Conservation (phyloP, 2,888 invertebrate species). For the Biston stratarius region DNA sequence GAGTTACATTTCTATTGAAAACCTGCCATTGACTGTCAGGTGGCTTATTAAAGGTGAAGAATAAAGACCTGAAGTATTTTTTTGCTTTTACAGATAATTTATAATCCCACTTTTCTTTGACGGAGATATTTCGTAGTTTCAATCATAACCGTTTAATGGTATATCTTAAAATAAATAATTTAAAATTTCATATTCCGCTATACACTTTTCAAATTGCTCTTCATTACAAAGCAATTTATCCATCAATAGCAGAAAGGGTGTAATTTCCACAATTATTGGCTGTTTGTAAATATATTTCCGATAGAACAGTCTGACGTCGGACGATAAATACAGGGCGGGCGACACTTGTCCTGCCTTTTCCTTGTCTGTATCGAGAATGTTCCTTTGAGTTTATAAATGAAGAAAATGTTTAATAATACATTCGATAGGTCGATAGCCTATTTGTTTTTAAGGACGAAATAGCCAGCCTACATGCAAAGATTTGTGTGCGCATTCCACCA, state of each 20-base stretch:
- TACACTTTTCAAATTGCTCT: constrained; percentile 8
- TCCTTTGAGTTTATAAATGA: neutral
- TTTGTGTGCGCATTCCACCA: too few species aligned
- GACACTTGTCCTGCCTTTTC: constrained; percentile 21
- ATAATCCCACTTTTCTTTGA: too few species aligned
- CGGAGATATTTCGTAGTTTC: neutral
- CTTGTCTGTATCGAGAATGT: constrained; percentile 1
- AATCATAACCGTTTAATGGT: neutral
- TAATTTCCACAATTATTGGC: constrained; percentile 34
- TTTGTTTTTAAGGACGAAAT: too few species aligned
- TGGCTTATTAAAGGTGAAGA: constrained; percentile 8
- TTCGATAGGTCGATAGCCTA: neutral
- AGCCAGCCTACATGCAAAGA: too few species aligned
- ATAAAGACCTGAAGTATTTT: neutral
- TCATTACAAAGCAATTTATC: constrained; percentile 19
- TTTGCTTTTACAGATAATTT: too few species aligned
- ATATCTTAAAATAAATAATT: neutral
- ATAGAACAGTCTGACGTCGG: constrained; percentile 26
- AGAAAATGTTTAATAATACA: neutral
- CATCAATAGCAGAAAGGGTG: constrained; percentile 22
- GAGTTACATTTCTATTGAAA: neutral
- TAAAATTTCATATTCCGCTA: neutral
- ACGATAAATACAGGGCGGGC: constrained; percentile 35
- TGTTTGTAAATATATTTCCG: constrained; percentile 31
- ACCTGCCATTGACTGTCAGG: neutral